Evolutionary conservation across 2,113 vertebrate genomes (phyloP).

Genomic region (Myxocyprinus asiaticus): DNA sequence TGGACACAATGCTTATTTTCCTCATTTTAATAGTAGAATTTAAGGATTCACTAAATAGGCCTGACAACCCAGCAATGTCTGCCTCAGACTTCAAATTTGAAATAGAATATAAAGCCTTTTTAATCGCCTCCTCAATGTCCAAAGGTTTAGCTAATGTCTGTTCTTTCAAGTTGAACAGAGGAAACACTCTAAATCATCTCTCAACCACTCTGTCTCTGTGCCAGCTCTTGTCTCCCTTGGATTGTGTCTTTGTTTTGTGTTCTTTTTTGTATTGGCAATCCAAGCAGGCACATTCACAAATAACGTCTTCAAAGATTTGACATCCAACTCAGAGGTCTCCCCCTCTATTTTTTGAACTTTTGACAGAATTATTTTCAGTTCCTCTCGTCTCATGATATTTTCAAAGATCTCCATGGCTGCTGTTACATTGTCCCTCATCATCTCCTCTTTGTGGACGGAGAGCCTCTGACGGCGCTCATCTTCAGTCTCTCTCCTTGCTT

Average conservation of each 20-base stretch:
- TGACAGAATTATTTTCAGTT: slow-evolving; percentile 83
- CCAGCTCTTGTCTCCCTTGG: neutral
- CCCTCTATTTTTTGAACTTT: slow-evolving; percentile 84
- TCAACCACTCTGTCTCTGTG: slow-evolving; percentile 53
- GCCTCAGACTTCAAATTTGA: slow-evolving; percentile 88
- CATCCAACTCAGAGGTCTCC: slow-evolving; percentile 80
- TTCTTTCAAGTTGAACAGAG: slow-evolving; percentile 86
- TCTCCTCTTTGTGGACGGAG: slow-evolving; percentile 88
- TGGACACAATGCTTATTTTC: slow-evolving; percentile 79
- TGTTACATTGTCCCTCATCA: slow-evolving; percentile 83
- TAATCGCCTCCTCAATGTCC: slow-evolving; percentile 89
- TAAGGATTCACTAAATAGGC: slow-evolving; percentile 85
- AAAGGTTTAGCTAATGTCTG: slow-evolving; percentile 88
- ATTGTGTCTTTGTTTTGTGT: neutral
- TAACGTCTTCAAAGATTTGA: slow-evolving; percentile 77
- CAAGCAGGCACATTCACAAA: slow-evolving; percentile 85
- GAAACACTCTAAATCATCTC: slow-evolving; percentile 66
- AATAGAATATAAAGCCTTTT: slow-evolving; percentile 89
- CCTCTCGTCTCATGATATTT: slow-evolving; percentile 80
- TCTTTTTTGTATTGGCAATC: slow-evolving; percentile 60
- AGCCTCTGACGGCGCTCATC: slow-evolving; percentile 82
- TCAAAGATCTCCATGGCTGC: slow-evolving; percentile 84
- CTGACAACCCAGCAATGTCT: slow-evolving; percentile 79
- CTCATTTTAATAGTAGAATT: slow-evolving; percentile 71
- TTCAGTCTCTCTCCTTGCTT: slow-evolving; percentile 78